phyloP scores from a whole-genome alignment of 2,888 invertebrate genomes.

The Drosophila macrothrix region DNA sequence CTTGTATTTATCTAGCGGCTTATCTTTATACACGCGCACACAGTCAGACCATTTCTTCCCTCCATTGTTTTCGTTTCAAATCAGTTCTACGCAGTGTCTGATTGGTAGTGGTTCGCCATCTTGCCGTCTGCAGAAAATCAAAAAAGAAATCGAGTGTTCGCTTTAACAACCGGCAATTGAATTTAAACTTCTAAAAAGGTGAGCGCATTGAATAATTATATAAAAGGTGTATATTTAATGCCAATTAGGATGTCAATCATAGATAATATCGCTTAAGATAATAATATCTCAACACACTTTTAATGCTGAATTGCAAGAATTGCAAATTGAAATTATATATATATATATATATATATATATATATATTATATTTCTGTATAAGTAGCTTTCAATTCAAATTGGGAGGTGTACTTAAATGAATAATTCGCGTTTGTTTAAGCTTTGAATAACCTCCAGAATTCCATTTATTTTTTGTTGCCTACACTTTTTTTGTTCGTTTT shows the following conservation, averaged over 20 bases:
- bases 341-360: not conserved
- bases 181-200: conserved; percentile 58
- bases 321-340: conserved; percentile 10
- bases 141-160: conserved; percentile 30
- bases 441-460: conserved; percentile 43
- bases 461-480: conserved; percentile 31
- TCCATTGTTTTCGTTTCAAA: conserved; percentile 54
- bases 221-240: conserved; percentile 13
- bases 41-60: conserved; percentile 53
- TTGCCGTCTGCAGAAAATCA: conserved; percentile 34
- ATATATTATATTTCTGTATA: conserved; percentile 8
- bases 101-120: conserved; percentile 67
- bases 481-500: conserved; percentile 25
- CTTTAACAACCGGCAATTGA: conserved; percentile 51
- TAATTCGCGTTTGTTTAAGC: conserved; percentile 49
- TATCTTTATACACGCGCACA: conserved; percentile 49
- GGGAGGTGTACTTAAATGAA: conserved; percentile 49
- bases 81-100: conserved; percentile 65
- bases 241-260: not conserved
- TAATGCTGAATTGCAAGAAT: conserved; percentile 54
- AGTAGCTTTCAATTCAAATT: conserved; percentile 6
- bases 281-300: conserved; percentile 19
- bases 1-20: conserved; percentile 70
- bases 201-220: conserved; percentile 39
- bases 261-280: conserved; percentile 5